Evolutionary conservation across 2,888 invertebrate genomes (phyloP).

Genomic region (Oxystoma pomonae): DNA sequence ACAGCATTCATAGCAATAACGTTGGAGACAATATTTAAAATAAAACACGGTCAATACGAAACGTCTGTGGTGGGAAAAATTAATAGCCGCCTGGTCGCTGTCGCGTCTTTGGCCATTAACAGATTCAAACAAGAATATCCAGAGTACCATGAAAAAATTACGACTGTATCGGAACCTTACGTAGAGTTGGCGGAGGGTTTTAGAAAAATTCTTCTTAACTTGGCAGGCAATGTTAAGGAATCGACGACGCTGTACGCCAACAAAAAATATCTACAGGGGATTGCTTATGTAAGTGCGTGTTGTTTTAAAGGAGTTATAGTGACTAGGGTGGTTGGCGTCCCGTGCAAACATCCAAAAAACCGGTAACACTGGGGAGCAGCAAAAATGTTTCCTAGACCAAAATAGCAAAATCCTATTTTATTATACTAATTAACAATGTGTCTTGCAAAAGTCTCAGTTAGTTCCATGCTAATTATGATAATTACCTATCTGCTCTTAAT

Average conservation of each 20-base stretch:
- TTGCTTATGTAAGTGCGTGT: slow-evolving; percentile 51
- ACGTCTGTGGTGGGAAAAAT: neutral
- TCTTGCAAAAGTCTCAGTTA: too few relatives aligned
- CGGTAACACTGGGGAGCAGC: too few relatives aligned
- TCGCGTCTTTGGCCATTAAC: neutral
- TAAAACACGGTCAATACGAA: neutral
- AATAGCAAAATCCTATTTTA: too few relatives aligned
- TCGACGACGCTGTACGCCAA: slow-evolving; percentile 22
- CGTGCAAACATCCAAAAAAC: too few relatives aligned
- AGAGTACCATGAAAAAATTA: neutral
- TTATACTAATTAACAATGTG: too few relatives aligned
- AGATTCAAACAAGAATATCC: neutral
- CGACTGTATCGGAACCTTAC: neutral
- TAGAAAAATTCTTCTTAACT: slow-evolving; percentile 43
- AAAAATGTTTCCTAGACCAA: too few relatives aligned
- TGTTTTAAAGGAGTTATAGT: neutral
- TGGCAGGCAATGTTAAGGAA: slow-evolving; percentile 36
- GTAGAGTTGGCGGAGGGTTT: neutral
- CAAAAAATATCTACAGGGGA: slow-evolving; percentile 49
- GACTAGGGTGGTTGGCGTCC: too few relatives aligned
- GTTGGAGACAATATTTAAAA: neutral
- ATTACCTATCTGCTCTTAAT: too few relatives aligned
- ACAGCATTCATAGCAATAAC: neutral
- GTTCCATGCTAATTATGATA: too few relatives aligned
- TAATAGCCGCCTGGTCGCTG: neutral